These are phyloP conservation scores for Eospalax fontanierii DNA, from an alignment of 2,797 vertebrate species.

Conservation along the genomic window DNA sequence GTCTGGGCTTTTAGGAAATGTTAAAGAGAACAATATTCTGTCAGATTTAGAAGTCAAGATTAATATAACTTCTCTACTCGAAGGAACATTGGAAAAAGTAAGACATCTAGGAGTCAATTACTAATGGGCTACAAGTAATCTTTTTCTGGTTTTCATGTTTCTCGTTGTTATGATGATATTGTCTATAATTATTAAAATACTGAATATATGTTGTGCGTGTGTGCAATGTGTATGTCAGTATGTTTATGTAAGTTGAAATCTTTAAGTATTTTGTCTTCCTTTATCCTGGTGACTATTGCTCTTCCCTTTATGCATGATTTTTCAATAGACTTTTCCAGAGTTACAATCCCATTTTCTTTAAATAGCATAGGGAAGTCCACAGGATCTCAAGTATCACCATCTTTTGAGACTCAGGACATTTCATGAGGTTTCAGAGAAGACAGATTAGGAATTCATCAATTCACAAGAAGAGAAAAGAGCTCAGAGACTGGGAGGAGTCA, in stretches of 20 bases:
- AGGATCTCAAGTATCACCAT: constrained; percentile 26
- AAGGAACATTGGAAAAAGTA: not conserved
- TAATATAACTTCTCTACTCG: not conserved
- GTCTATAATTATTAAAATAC: not conserved
- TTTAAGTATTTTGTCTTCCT: not conserved
- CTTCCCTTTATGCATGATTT: not conserved
- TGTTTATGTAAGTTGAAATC: not conserved
- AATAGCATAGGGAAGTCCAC: not conserved
- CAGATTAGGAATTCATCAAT: not conserved
- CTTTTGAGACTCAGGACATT: constrained; percentile 25
- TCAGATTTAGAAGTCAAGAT: not conserved
- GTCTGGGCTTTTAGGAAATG: not conserved
- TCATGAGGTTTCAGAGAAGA: not conserved
- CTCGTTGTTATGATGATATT: not conserved
- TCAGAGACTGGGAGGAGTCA: not conserved
- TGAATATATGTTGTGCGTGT: not conserved
- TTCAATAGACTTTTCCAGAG: constrained; percentile 1
- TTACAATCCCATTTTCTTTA: constrained; percentile 26
- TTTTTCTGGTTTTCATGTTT: not conserved
- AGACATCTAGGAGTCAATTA: not conserved
- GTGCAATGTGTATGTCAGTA: not conserved
- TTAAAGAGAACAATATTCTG: not conserved
- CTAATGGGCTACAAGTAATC: not conserved
- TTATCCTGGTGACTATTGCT: not conserved
- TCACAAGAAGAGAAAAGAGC: not conserved